These are phyloP conservation scores for Drosophila funebris DNA, from an alignment of 1,140 invertebrate species.

Conservation along the genomic window DNA sequence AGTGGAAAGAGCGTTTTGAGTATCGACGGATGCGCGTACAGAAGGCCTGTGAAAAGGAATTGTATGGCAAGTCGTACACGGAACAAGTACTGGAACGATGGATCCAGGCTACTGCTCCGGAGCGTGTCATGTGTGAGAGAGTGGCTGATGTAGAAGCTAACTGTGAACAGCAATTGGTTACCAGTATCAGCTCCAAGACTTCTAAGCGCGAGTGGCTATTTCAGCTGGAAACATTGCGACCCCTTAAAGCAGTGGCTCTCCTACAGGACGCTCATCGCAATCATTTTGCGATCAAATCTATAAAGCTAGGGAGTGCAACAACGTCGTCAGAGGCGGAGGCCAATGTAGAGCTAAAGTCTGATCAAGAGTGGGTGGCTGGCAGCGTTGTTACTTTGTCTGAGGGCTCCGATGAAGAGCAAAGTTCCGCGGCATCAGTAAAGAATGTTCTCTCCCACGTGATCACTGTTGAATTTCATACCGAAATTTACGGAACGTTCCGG, in stretches of 20 bases:
- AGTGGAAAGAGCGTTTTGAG: constrained; percentile 90
- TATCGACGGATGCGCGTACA: constrained; percentile 88
- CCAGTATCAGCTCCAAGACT: constrained; percentile 88
- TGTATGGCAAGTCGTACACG: constrained; percentile 88
- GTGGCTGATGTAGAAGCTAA: constrained; percentile 86
- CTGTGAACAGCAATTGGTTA: constrained; percentile 86
- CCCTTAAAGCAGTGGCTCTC: constrained; percentile 87
- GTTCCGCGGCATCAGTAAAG: constrained; percentile 56
- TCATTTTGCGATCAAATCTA: constrained; percentile 88
- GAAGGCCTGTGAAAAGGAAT: constrained; percentile 87
- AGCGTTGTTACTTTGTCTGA: constrained; percentile 24
- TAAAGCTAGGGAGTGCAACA: constrained; percentile 75
- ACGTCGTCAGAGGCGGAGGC: constrained; percentile 59
- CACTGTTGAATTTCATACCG: constrained; percentile 89
- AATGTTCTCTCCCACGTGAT: constrained; percentile 85
- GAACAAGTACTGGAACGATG: constrained; percentile 88
- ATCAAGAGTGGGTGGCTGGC: constrained; percentile 86
- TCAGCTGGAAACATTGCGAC: constrained; percentile 84
- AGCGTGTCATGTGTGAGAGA: constrained; percentile 86
- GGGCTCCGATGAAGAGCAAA: not conserved
- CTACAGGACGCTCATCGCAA: constrained; percentile 89
- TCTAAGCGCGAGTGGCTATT: constrained; percentile 89
- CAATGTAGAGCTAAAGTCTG: constrained; percentile 83
- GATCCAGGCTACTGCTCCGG: constrained; percentile 86
- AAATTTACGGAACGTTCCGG: constrained; percentile 92